Evolutionary conservation across 2,113 vertebrate species (phyloP), one percentile per base, ranked within the genome.

Genomic region (Phainopepla nitens): DNA sequence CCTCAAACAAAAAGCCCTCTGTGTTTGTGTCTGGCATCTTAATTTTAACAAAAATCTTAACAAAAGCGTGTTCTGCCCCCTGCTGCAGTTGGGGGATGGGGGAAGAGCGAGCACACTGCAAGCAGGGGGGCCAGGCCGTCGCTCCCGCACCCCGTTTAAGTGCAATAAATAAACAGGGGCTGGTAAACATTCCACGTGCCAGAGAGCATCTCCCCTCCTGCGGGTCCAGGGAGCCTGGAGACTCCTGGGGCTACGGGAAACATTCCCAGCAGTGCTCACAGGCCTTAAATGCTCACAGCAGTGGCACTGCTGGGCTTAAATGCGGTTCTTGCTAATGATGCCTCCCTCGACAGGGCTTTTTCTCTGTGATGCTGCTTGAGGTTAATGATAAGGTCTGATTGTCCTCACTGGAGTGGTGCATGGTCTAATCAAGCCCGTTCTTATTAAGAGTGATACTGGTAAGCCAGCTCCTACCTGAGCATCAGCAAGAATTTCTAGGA

Each of bases 391-490:
- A 35, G 28, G 24, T 45, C 56, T 68, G 47, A 39, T 12, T 1
- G 61, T 53, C 58, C 54, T 61, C 28, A 1, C 76, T 49, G 50
- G 25, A 15, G 7, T 39, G 61, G 27, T 71, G 54, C 7, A 5
- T 33, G 33, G 35, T 36, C 66, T 94, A 28, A 78, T 49, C 49
- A 56, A 93, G n/a, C 28, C 51, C 2, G 3, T 21, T 33, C n/a
- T 18, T 50, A 13, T 10, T 22, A 24, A 21, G 51, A 39, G 33
- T 14, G 27, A 68, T 3, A 3, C 33, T 10, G 14, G 15, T 29
- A 45, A 56, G 44, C 33, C 36, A 71, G 2, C 21, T 54, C 47
- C 51, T 36, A 17, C 18, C 35, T 0, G 0, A 29, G 35, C 23
- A 39, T 29, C 3, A 1, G 35, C 17, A 56, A 42, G 24, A 5